Evolutionary conservation across 2,113 vertebrate genomes (phyloP), one percentile per base, ranked within the genome.

Genomic region (Benitochromis conjunctus): DNA sequence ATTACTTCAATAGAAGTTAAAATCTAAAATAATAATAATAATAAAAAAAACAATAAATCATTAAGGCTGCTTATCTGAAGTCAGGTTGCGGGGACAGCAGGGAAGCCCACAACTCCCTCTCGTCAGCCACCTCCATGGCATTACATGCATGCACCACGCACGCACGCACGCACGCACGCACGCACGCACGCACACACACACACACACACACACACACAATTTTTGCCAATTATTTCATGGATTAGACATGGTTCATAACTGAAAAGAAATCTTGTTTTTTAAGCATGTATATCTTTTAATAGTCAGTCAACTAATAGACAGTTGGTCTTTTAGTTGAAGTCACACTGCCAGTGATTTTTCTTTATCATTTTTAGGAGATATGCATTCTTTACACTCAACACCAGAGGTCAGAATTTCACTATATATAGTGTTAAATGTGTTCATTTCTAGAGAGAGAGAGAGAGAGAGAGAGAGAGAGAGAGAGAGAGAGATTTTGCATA

Each of bases 351-450:
- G 8, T 56, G 31, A 24, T 58, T 77, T 24, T 53, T 10, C 3
- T 10, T 5, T 3, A 1, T 46, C 1, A 9, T 21, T 54, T 14
- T 43, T 3, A 31, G 2, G 36, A 16, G 24, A 78, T 74, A 34
- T 84, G 36, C 26, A 62, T 77, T 83, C 7, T 86, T 48, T 29
- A 10, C 2, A 34, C 3, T 76, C 4, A 66, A 58, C 91, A 89
- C 77, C 7, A 93, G 84, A 26, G 48, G 87, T 36, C 93, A 91
- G 87, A 84, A 56, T 85, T 76, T 12, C 2, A 82, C n/a, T 4
- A 64, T 36, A 36, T 5, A 4, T 36, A 11, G 85, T 74, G 1
- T 81, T 69, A 10, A 78, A 19, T 6, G 9, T 29, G 2, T 62
- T 34, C 29, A 13, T 64, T 31, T 31, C 29, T 31, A 29, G 29